phyloP scores from a whole-genome alignment of 2,113 vertebrate genomes.

The Paralichthys olivaceus region DNA sequence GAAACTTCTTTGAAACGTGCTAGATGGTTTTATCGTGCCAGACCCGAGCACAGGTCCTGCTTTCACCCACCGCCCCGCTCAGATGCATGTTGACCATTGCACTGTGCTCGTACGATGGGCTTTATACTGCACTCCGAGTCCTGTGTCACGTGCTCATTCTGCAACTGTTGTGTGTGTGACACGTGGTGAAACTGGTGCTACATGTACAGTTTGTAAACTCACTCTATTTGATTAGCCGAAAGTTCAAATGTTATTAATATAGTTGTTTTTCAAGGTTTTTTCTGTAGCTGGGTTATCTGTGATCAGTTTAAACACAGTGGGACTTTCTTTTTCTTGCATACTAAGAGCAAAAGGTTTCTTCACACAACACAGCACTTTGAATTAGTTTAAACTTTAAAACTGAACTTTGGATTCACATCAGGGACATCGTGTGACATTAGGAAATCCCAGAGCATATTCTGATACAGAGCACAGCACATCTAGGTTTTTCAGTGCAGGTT shows the following conservation, averaged over 20 bases:
- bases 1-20: conserved; percentile 51
- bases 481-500: background rate
- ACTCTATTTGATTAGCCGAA: conserved; percentile 18
- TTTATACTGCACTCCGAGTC: conserved; percentile 53
- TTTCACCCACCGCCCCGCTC: conserved; percentile 45
- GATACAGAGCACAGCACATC: background rate
- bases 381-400: background rate
- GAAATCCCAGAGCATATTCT: no score
- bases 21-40: conserved; percentile 56
- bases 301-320: background rate
- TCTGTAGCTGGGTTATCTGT: conserved; percentile 4
- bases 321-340: background rate
- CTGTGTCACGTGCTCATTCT: conserved; percentile 46
- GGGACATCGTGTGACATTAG: no score
- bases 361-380: background rate
- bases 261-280: background rate
- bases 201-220: conserved; percentile 14
- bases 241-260: background rate
- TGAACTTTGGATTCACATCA: no score
- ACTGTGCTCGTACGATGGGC: conserved; percentile 45
- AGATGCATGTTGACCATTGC: conserved; percentile 72
- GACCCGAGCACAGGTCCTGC: conserved; percentile 58
- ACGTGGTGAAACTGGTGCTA: conserved; percentile 51
- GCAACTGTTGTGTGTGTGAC: conserved; percentile 52
- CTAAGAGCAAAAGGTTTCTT: background rate